Evolutionary conservation across 1,140 invertebrate genomes (phyloP).

Genomic region (Brachionus calyciflorus): DNA sequence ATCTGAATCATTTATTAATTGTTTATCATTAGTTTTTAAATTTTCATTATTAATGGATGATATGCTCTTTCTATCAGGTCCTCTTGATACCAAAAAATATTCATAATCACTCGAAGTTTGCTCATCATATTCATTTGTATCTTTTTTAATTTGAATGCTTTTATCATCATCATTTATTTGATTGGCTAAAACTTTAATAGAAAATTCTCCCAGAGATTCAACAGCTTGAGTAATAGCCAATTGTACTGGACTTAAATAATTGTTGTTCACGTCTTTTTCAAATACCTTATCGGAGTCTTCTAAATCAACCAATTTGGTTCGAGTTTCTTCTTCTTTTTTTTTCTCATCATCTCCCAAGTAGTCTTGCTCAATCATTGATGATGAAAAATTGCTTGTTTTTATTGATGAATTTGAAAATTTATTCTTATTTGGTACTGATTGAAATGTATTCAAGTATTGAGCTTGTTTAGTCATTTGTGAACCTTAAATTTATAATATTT

Average conservation of each 20-base stretch:
- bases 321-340: background rate
- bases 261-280: background rate
- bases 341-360: background rate
- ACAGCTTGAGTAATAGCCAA: background rate
- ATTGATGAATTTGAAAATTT: background rate
- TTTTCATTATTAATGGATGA: too few species aligned
- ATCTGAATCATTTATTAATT: too few species aligned
- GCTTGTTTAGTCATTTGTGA: background rate
- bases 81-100: background rate
- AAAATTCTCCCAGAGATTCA: background rate
- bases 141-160: background rate
- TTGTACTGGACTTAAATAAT: background rate
- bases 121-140: background rate
- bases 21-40: too few species aligned
- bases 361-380: background rate
- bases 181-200: background rate
- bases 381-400: conserved; percentile 6
- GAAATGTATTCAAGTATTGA: background rate
- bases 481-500: too few species aligned
- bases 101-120: background rate
- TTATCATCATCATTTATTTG: background rate
- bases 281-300: background rate
- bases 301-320: background rate
- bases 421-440: background rate
- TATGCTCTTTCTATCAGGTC: background rate